Conservation (phyloP, 2,113 vertebrate species). For the Notothenia coriiceps region DNA sequence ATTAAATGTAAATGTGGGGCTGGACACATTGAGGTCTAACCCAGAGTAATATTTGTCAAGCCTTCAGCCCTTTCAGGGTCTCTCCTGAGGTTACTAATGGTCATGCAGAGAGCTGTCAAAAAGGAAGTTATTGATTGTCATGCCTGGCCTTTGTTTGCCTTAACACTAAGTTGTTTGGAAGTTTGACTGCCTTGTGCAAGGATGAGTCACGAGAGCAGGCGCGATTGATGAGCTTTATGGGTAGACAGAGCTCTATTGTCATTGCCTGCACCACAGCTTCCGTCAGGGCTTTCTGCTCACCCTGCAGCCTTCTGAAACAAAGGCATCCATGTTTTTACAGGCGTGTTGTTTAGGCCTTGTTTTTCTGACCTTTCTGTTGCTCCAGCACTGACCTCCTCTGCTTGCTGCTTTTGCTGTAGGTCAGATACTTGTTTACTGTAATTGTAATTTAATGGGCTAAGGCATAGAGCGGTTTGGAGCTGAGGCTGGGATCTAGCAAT, state of each 20-base stretch:
- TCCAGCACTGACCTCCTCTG: conserved; percentile 33
- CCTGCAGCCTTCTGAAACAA: conserved; percentile 70
- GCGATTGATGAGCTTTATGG: conserved; percentile 75
- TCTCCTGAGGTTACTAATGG: conserved; percentile 46
- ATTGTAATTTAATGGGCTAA: conserved; percentile 29
- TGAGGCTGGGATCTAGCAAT: conserved; percentile 9
- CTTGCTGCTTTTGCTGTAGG: conserved; percentile 15
- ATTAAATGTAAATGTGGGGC: conserved; percentile 34
- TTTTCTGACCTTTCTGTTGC: conserved; percentile 58
- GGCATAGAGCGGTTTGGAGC: not conserved
- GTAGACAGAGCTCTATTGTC: conserved; percentile 80
- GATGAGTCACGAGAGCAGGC: conserved; percentile 74
- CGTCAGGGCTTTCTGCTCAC: conserved; percentile 71
- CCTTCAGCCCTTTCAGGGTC: conserved; percentile 13
- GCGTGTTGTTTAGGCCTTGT: conserved; percentile 48
- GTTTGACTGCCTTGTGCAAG: conserved; percentile 67
- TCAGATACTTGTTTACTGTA: conserved; percentile 17
- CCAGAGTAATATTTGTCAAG: not conserved
- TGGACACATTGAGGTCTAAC: not conserved
- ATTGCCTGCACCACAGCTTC: conserved; percentile 59
- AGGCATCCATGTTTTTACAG: conserved; percentile 73
- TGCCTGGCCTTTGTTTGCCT: conserved; percentile 60
- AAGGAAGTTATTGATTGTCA: conserved; percentile 65
- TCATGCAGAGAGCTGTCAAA: conserved; percentile 53
- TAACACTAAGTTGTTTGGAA: conserved; percentile 63